Evolutionary conservation across 2,797 vertebrate species (phyloP), one percentile per base, ranked within the genome.

Genomic region (Paratrypauchen microcephalus): DNA sequence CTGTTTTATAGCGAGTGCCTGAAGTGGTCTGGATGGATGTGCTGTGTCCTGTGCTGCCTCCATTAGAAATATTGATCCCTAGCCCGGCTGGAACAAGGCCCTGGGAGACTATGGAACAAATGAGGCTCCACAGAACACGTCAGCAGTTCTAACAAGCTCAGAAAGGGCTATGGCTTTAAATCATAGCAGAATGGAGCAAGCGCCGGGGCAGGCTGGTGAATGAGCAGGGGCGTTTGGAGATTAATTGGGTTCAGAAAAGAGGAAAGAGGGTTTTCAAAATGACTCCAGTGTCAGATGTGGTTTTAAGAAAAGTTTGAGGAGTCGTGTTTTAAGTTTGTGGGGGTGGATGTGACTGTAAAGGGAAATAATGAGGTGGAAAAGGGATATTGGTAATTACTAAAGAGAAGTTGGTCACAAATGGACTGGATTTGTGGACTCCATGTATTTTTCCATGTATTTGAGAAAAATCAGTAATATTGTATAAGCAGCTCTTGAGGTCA

Each of bases 31-130:
- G 76, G 82, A 87, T 87, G 67, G 79, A 87, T 87, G 71, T 67
- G 72, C 73, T n/a, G 50, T 58, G 66, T 84, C 76, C 69, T 75
- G 66, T 60, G 76, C 71, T 56, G 79, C 75, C 73, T 88, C 89
- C 88, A 88, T 91, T 88, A 89, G 69, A 80, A 86, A 82, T 90
- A 91, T 91, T 86, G 89, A 92, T 92, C 84, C 84, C 50, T 77
- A 76, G 80, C 72, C 71, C 76, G 76, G 50, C 77, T 79, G 82
- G 79, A 87, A 77, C 76, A 72, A 82, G 71, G 83, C 77, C 75
- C 72, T 68, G 19, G 73, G 78, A 84, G 79, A 80, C 67, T 67
- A 65, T 81, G 83, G 81, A 89, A 78, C 81, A 82, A 85, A 88
- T 88, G 75, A 88, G 82, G 75, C 84, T 79, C 75, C 62, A 61